Evolutionary conservation across 2,888 invertebrate species (phyloP).

Genomic region (Oscheius sp.): DNA sequence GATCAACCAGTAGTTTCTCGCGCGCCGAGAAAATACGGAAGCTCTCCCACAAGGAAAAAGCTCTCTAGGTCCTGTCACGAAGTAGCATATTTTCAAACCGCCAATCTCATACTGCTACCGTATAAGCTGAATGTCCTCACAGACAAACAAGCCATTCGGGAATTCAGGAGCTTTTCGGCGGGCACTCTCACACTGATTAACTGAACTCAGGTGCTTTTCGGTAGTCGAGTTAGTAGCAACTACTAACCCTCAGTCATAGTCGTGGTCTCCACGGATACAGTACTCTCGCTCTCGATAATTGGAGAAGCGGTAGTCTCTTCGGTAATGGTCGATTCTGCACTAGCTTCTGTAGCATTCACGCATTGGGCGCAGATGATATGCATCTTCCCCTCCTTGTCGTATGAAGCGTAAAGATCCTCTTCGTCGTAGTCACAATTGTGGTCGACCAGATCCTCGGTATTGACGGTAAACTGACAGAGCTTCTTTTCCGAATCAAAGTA

Average conservation of each 20-base stretch:
- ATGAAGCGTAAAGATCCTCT: conserved; percentile 26
- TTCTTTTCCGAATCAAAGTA: conserved; percentile 50
- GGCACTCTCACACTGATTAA: no score
- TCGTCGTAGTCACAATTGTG: conserved; percentile 31
- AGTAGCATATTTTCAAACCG: no score
- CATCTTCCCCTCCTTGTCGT: conserved; percentile 38
- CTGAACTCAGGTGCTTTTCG: no score
- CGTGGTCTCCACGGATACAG: neutral
- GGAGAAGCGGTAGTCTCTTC: neutral
- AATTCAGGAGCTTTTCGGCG: no score
- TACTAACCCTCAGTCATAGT: conserved; percentile 18
- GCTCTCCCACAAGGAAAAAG: no score
- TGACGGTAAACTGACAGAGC: conserved; percentile 57
- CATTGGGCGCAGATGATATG: conserved; percentile 43
- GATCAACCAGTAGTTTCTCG: no score
- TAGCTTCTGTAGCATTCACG: conserved; percentile 33
- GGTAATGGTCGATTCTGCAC: conserved; percentile 39
- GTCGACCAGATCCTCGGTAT: conserved; percentile 59
- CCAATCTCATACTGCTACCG: no score
- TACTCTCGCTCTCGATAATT: neutral
- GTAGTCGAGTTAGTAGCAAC: neutral
- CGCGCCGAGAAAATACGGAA: no score
- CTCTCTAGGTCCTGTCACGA: no score
- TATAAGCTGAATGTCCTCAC: no score
- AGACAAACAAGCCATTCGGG: no score